Evolutionary conservation across 30 jellyfish, hydroid and myxozoan genomes (phyloP).

Genomic region (Chrysaora quinquecirrha): DNA sequence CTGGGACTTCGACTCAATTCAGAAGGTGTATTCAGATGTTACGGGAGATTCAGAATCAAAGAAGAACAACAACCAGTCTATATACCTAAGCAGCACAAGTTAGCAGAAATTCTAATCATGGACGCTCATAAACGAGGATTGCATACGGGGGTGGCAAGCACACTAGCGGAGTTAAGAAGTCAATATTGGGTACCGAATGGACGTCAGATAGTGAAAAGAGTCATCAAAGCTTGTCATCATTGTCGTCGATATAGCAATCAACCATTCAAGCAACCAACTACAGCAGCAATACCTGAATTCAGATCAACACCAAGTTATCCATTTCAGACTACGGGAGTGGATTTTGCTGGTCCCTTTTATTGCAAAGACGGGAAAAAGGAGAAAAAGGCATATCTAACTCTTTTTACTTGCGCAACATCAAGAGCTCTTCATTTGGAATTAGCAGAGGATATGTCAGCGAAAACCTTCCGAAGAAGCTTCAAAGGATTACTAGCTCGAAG

Average conservation of each 20-base stretch:
- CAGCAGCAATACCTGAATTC: background rate
- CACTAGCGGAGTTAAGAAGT: background rate
- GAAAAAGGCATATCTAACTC: background rate
- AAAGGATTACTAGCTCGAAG: background rate
- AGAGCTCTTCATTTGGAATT: slow-evolving; percentile 20
- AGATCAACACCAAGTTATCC: background rate
- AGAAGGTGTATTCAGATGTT: background rate
- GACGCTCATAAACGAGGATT: background rate
- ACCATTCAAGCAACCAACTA: background rate
- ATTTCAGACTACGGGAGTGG: slow-evolving; percentile 9
- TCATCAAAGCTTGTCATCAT: background rate
- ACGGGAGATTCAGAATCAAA: background rate
- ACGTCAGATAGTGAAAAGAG: slow-evolving; percentile 1
- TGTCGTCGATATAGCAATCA: background rate
- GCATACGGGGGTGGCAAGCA: background rate
- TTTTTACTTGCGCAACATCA: slow-evolving; percentile 24
- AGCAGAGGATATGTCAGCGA: slow-evolving; percentile 13
- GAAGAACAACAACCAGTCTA: no score
- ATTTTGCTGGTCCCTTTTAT: slow-evolving; percentile 8
- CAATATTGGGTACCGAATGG: slow-evolving; percentile 7
- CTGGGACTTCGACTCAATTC: no score
- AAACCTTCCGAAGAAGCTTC: slow-evolving; percentile 3
- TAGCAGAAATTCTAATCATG: background rate
- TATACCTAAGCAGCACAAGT: background rate
- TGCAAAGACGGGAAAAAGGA: background rate